Percentiles rank a stretch among this genome's conserved stretches.
Conservation (phyloP, 2,888 invertebrate species). For the Blera fallax region DNA sequence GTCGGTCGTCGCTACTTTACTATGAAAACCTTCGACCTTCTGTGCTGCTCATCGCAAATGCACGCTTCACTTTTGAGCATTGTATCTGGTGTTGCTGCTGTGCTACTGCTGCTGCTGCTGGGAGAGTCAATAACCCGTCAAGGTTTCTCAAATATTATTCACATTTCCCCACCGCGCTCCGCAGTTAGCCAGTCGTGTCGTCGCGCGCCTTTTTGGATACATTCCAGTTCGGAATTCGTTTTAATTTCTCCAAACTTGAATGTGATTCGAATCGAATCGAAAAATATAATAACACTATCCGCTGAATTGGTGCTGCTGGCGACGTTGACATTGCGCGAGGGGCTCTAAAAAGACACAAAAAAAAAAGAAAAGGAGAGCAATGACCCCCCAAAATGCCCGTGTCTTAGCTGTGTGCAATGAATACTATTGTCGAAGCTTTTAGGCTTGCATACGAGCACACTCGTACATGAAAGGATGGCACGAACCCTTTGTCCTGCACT, state of each 20-base stretch:
- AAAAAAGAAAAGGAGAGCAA: slow-evolving; percentile 42
- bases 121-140: slow-evolving; percentile 68
- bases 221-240: slow-evolving; percentile 69
- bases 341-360: not conserved
- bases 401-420: not conserved
- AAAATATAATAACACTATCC: slow-evolving; percentile 43
- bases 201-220: slow-evolving; percentile 46
- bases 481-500: slow-evolving; percentile 40
- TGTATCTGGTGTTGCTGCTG: too few species aligned
- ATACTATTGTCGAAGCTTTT: not conserved
- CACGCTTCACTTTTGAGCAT: slow-evolving; percentile 33
- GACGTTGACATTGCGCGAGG: slow-evolving; percentile 17
- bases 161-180: slow-evolving; percentile 55
- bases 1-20: not conserved
- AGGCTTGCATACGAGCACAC: too few species aligned
- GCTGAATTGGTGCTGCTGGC: slow-evolving; percentile 12
- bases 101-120: not conserved
- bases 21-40: slow-evolving; percentile 53
- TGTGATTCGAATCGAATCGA: slow-evolving; percentile 56
- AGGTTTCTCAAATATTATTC: slow-evolving; percentile 64
- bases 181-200: slow-evolving; percentile 8
- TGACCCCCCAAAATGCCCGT: slow-evolving; percentile 28
- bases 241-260: slow-evolving; percentile 69
- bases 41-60: slow-evolving; percentile 46
- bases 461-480: slow-evolving; percentile 10